Conservation (phyloP, 2,888 invertebrate species). For the Hylaea fasciaria region DNA sequence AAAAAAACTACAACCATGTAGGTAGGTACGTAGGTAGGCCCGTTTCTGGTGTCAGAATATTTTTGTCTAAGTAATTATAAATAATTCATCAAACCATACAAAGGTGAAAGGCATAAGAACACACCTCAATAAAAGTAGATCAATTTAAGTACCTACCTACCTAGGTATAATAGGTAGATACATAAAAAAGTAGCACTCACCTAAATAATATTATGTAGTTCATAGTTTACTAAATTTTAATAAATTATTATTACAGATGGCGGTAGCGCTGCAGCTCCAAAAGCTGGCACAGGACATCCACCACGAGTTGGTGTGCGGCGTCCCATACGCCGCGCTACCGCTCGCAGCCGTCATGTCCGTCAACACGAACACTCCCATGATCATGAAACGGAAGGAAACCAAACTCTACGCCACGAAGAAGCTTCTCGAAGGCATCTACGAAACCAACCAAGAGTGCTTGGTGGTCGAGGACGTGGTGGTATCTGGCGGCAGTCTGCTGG, state of each 20-base stretch:
- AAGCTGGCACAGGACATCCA: constrained; percentile 61
- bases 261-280: constrained; percentile 66
- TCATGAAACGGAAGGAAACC: constrained; percentile 96
- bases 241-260: constrained; percentile 55
- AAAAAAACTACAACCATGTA: too few species aligned
- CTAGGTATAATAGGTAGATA: too few species aligned
- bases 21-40: too few species aligned
- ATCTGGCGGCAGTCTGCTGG: constrained; percentile 96
- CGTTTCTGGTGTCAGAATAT: too few species aligned
- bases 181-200: too few species aligned
- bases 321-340: constrained; percentile 98
- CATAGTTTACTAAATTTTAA: too few species aligned
- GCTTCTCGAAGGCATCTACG: constrained; percentile 94
- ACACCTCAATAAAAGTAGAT: too few species aligned
- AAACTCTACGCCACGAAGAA: constrained; percentile 98
- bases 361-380: constrained; percentile 91
- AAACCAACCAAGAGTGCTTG: constrained; percentile 88
- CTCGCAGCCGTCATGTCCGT: constrained; percentile 94
- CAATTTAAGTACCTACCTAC: too few species aligned
- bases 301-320: constrained; percentile 94
- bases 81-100: too few species aligned
- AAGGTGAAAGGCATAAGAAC: too few species aligned
- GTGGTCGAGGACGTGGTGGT: constrained; percentile 98
- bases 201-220: too few species aligned
- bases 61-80: too few species aligned